Evolutionary conservation across 1,140 invertebrate species (phyloP).

Genomic region (Littorina saxatilis): DNA sequence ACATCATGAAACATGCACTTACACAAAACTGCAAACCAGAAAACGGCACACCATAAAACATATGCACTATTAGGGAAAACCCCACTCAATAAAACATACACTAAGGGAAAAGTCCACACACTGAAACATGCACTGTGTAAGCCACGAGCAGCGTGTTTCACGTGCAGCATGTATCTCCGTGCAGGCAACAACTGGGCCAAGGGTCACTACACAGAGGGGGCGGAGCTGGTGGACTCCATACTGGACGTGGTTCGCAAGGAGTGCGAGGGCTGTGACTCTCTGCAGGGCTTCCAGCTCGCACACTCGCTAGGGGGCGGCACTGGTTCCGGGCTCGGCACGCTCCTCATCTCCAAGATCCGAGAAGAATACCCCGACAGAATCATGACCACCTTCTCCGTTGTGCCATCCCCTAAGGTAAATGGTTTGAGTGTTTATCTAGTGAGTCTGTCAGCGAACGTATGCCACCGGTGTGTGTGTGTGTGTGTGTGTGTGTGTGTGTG

Average conservation of each 20-base stretch:
- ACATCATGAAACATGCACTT: no score
- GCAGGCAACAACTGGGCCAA: constrained; percentile 48
- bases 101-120: no score
- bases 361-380: constrained; percentile 89
- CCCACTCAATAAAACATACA: no score
- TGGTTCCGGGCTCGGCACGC: constrained; percentile 78
- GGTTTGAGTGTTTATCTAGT: no score
- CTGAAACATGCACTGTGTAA: no score
- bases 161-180: constrained; percentile 73
- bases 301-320: constrained; percentile 81
- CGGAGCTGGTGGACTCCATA: constrained; percentile 89
- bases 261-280: constrained; percentile 88
- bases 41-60: no score
- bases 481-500: no score
- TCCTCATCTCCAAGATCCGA: constrained; percentile 79
- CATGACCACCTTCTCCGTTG: constrained; percentile 93
- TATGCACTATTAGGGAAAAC: no score
- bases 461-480: no score
- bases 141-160: no score
- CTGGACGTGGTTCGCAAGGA: constrained; percentile 90
- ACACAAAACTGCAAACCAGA: no score
- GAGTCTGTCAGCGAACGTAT: neutral
- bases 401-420: constrained; percentile 91
- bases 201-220: constrained; percentile 92
- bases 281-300: constrained; percentile 82